Base-by-base conservation (phyloP, 2,797 vertebrate species). In the Astyanax mexicanus region DNA sequence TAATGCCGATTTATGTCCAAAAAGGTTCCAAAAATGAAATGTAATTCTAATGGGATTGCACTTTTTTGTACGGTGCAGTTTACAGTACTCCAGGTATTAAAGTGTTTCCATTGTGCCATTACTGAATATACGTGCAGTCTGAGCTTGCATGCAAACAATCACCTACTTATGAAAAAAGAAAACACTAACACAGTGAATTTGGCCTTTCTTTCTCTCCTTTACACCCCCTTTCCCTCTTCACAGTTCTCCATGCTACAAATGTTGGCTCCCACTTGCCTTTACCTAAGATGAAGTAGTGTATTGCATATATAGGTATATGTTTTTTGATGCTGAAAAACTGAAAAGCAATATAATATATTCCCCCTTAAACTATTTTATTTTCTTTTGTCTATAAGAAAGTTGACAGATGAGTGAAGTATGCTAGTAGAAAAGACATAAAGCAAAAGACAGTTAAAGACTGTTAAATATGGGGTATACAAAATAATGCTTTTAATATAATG, bases 111-210 rank as follows among this genome's bases (percentile, higher is more conserved):
- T 13, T 57, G 54, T 32, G 8, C 54, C 54, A 57, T 3, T 17
- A n/a, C 54, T 32, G 15, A 8, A 57, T 32, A 44, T 44, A 25
- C 25, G 42, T 65, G 25, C 65, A 21, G 60, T 61, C 21, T 70
- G 49, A 57, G 25, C 7, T 7, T 65, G 58, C 65, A 74, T 81
- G 74, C 70, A 87, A 86, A 90, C 87, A 86, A 86, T 84, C 47
- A 75, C 23, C 54, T 42, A 45, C 17, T 45, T 3, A 45, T 67
- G 32, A 32, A 47, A 19, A 32, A 27, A n/a, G 70, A 40, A 67
- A 57, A 54, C 71, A 68, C 12, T 61, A n/a, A 51, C 15, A 45
- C 58, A 42, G 49, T 69, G 65, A 69, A 49, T 51, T 61, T 72
- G 47, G 52, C 19, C 27, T 21, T 37, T 55, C n/a, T 27, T 25